Base-by-base conservation (phyloP, 2,113 vertebrate species). In the Chascanopsetta lugubris region DNA sequence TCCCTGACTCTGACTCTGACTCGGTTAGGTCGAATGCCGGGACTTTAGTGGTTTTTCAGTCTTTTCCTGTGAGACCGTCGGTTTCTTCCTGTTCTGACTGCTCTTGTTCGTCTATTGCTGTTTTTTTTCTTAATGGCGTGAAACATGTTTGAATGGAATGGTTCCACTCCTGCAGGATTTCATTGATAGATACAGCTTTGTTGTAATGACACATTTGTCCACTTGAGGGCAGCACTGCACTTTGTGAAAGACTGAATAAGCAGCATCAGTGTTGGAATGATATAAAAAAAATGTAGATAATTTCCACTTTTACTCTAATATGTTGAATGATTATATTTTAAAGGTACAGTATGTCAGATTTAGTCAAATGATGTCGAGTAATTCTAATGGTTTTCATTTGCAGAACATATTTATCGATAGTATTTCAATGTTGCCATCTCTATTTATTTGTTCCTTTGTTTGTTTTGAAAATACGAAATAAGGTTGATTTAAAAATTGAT, bases 161-260 rank as follows among this genome's bases (percentile, higher is more conserved):
- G 43, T 48, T 11, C 2, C 17, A 18, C 29, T 2, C 7, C n/a
- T 58, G 67, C 45, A 63, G 61, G 22, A 30, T 64, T 84, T 75
- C 57, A 79, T 75, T 73, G 51, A 61, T 45, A 20, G 11, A 49
- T 48, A 2, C 8, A 30, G 27, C 38, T 18, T 10, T 34, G 13
- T 25, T 76, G 81, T n/a, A 62, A 21, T 1, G 3, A 63, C 20
- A 6, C 10, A 13, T 74, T 36, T 79, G 60, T 76, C 92, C 92
- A 92, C 90, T 82, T 6, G 87, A 78, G 80, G 91, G 61, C 91
- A 87, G 74, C 77, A 73, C 66, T 75, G 80, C 65, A 77, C 73
- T 38, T 32, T 6, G 13, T 47, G 20, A 45, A 29, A 50, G 8
- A 27, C 24, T 51, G 11, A 46, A 8, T 21, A 26, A 15, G 15